Base-by-base conservation (phyloP, 2,888 invertebrate genomes). In the Lochmaea crataegi region DNA sequence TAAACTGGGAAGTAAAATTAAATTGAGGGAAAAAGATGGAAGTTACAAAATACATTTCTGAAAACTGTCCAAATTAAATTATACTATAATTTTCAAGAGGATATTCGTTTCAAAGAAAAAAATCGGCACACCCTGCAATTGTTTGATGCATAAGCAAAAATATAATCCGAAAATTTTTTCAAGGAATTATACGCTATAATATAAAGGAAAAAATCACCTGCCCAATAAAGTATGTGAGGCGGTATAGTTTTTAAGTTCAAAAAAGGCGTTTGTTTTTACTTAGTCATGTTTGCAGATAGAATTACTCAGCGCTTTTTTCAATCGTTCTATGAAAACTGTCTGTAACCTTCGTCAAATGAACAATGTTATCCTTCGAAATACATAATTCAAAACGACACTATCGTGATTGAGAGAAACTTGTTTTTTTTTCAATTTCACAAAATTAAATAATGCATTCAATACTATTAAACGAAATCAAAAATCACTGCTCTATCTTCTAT, bases 221-320 rank as follows among this genome's bases (percentile, higher is more conserved):
- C 38, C 56, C 56, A 9, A 38, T 41, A 38, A 41, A 53, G 16
- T 66, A 41, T 16, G 41, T 41, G 22, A 41, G 66, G 66, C 56
- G 41, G 41, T 26, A 38, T 22, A 6, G 11, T 66, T 56, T 42
- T 42, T 41, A 32, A 32, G 51, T 16, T 41, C 6, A 41, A 41
- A 53, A 53, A 65, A 41, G 12, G 51, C 65, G 65, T 66, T 66
- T 66, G 66, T 66, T 66, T 66, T 56, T 66, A 66, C 66, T 66
- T 66, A 66, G 66, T 66, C 66, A 66, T 66, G 66, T 66, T 66
- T 66, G 66, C 66, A 66, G 66, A 56, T 56, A 66, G 56, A 41
- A 41, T 66, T 66, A 66, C 66, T 66, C 66, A 66, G 66, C 66
- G 41, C 18, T 56, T 66, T 65, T 66, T 66, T 41, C 51, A 56